Percentiles rank a stretch among this genome's conserved stretches.
phyloP scores from a whole-genome alignment of 1,140 invertebrate species.

The Diplogasteroides magnus region DNA sequence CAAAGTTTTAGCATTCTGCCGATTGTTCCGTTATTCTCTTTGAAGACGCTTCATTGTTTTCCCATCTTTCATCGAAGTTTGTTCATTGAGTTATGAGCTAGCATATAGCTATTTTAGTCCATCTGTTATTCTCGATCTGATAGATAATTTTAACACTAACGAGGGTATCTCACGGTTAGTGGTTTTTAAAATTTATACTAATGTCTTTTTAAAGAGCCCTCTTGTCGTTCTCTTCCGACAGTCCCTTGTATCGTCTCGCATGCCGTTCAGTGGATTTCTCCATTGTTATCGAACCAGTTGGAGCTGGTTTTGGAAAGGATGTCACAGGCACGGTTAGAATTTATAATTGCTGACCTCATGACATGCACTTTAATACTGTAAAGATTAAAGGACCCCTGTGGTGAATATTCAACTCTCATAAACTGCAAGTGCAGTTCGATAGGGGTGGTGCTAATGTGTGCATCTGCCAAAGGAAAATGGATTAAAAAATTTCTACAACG shows the following conservation, averaged over 20 bases:
- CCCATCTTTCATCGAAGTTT: conserved; percentile 3
- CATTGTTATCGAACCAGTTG: conserved; percentile 5
- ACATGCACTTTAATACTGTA: too few species aligned
- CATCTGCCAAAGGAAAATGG: too few species aligned
- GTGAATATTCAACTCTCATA: background rate
- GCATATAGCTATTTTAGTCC: too few species aligned
- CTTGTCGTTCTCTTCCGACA: background rate
- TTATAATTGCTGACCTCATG: conserved; percentile 14
- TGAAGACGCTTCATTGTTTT: background rate
- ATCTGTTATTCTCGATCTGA: too few species aligned
- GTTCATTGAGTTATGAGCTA: too few species aligned
- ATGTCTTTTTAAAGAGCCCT: background rate
- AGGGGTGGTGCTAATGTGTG: background rate
- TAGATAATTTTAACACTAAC: too few species aligned
- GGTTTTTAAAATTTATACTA: background rate
- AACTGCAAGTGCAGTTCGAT: background rate
- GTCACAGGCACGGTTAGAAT: conserved; percentile 22
- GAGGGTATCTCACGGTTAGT: too few species aligned
- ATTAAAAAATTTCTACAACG: too few species aligned
- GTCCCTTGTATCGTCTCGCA: background rate
- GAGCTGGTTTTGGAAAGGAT: conserved; percentile 29
- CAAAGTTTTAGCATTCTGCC: conserved; percentile 4
- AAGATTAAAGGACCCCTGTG: too few species aligned
- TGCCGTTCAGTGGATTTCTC: background rate
- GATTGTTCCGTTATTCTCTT: conserved; percentile 15